These are phyloP conservation scores for Oreochromis grahami DNA, from an alignment of 2,797 vertebrate species.

Conservation along the genomic window DNA sequence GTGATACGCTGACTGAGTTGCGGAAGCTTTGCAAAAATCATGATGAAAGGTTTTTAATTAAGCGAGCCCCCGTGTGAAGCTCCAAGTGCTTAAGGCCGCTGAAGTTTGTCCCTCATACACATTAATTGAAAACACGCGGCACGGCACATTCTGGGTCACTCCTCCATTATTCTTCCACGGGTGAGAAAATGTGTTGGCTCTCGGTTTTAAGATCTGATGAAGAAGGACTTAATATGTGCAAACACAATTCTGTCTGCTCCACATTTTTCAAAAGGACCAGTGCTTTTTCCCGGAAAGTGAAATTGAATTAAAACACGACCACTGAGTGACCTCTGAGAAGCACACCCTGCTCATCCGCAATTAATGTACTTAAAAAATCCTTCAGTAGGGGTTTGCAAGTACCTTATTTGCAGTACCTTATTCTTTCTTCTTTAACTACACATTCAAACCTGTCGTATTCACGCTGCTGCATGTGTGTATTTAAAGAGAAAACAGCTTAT, in stretches of 20 bases:
- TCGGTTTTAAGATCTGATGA: conserved; percentile 28
- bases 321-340: conserved; percentile 14
- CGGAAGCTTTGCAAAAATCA: not conserved
- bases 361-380: conserved; percentile 38
- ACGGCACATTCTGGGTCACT: conserved; percentile 28
- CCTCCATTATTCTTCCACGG: conserved; percentile 35
- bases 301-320: conserved; percentile 30
- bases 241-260: conserved; percentile 30
- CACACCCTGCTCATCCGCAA: conserved; percentile 3
- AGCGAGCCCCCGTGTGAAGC: not conserved
- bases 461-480: not conserved
- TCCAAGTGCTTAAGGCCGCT: not conserved
- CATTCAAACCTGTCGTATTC: not conserved
- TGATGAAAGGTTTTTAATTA: not conserved
- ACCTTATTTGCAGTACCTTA: not conserved
- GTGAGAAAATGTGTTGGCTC: conserved; percentile 6
- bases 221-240: conserved; percentile 51
- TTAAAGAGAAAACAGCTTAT: not conserved
- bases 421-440: not conserved
- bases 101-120: conserved; percentile 1
- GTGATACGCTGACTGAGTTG: not conserved
- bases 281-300: not conserved
- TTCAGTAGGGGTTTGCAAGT: conserved; percentile 11
- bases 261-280: conserved; percentile 20
- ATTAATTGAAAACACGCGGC: conserved; percentile 25